A percentile compares a stretch with the other conserved stretches of the same genome.
Conservation (phyloP, 2,797 vertebrate genomes). For the Sebastiscus albofasciatus region DNA sequence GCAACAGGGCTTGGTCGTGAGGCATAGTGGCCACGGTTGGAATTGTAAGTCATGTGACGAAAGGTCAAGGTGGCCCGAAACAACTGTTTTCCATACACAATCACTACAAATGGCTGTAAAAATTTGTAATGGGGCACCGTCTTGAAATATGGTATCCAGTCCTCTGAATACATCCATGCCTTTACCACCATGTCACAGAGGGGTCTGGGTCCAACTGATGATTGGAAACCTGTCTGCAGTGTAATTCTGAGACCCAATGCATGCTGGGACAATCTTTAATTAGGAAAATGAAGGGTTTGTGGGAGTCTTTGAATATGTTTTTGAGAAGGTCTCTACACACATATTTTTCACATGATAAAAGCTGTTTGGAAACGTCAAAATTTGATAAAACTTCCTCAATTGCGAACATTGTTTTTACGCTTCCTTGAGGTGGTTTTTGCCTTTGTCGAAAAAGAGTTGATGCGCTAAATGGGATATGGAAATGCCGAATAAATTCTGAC, state of each 20-base stretch:
- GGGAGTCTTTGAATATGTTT: too few species aligned
- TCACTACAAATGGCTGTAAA: background rate
- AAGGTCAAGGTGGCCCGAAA: background rate
- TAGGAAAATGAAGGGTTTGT: background rate
- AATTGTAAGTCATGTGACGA: background rate
- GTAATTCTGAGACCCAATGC: background rate
- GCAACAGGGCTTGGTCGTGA: background rate
- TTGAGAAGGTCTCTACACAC: background rate
- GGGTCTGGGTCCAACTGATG: background rate
- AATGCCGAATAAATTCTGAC: too few species aligned
- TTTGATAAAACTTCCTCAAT: too few species aligned
- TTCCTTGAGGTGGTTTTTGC: too few species aligned
- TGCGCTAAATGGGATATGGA: too few species aligned
- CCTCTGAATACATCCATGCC: background rate
- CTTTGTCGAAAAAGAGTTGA: too few species aligned
- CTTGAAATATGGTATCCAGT: background rate
- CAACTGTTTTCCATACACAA: accelerated
- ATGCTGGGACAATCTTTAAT: background rate
- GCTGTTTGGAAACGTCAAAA: too few species aligned
- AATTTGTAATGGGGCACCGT: background rate
- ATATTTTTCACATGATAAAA: too few species aligned
- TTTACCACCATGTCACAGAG: background rate
- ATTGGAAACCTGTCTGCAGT: background rate
- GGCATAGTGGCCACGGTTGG: background rate
- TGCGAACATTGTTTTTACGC: too few species aligned